Evolutionary conservation across 2,888 invertebrate genomes (phyloP).

Genomic region (Epinotia bilunana): DNA sequence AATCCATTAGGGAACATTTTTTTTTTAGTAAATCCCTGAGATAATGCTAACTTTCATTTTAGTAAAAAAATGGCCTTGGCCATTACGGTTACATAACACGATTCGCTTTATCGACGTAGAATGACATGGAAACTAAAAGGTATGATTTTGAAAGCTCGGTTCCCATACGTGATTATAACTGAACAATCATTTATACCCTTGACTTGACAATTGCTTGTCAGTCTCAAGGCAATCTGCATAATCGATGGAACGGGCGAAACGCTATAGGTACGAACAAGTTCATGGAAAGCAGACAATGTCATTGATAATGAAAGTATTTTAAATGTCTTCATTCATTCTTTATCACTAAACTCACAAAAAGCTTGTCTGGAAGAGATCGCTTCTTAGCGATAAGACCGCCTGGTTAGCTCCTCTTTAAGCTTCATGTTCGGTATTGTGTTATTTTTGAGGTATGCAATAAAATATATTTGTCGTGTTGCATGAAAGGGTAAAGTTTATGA

Average conservation of each 20-base stretch:
- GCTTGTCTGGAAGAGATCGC: background rate
- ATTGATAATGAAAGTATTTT: conserved; percentile 24
- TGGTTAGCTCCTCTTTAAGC: background rate
- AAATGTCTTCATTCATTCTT: background rate
- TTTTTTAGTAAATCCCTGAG: too few species aligned
- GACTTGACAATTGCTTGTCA: background rate
- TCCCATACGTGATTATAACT: background rate
- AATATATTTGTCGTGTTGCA: too few species aligned
- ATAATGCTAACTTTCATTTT: too few species aligned
- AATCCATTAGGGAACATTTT: too few species aligned
- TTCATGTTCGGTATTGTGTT: too few species aligned
- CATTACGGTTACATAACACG: background rate
- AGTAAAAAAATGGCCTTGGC: too few species aligned
- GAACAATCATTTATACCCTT: conserved; percentile 14
- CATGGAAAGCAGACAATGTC: conserved; percentile 5
- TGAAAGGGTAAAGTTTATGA: background rate
- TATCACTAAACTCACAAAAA: background rate
- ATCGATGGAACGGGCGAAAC: conserved; percentile 16
- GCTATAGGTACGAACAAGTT: conserved; percentile 15
- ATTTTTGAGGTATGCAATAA: too few species aligned
- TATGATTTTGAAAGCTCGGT: background rate
- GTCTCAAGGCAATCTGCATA: conserved; percentile 9
- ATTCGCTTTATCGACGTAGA: background rate
- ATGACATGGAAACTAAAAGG: background rate
- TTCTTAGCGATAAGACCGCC: background rate